phyloP scores from a whole-genome alignment of 2,797 vertebrate genomes.

The Parauchenoglanis ngamensis region DNA sequence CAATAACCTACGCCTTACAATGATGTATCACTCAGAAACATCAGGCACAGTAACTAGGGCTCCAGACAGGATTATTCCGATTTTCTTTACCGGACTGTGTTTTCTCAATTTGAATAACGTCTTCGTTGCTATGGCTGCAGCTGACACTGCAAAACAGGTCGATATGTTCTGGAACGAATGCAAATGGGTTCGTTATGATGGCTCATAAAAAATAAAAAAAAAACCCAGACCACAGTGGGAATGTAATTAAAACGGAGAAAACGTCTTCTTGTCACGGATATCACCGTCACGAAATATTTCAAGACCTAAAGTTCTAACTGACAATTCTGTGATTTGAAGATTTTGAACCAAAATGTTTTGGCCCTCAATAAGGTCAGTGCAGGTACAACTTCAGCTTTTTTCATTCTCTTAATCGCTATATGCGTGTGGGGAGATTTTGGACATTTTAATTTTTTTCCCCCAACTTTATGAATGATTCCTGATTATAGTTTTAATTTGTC shows the following conservation, averaged over 20 bases:
- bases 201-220: background rate
- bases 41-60: background rate
- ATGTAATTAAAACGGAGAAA: background rate
- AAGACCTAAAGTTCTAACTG: background rate
- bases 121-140: slow-evolving; percentile 9
- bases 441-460: background rate
- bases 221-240: background rate
- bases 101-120: background rate
- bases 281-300: background rate
- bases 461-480: no score
- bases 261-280: background rate
- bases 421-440: background rate
- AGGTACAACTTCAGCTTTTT: background rate
- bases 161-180: background rate
- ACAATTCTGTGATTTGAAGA: background rate
- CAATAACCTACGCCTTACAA: background rate
- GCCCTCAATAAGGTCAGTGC: background rate
- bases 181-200: background rate
- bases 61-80: background rate
- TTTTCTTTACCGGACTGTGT: background rate
- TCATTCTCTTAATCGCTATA: background rate
- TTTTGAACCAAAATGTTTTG: background rate
- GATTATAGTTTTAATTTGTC: no score
- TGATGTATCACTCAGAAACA: background rate
- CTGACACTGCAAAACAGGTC: slow-evolving; percentile 4